Evolutionary conservation across 2,113 vertebrate genomes (phyloP).

Genomic region (Hippocampus mohnikei): DNA sequence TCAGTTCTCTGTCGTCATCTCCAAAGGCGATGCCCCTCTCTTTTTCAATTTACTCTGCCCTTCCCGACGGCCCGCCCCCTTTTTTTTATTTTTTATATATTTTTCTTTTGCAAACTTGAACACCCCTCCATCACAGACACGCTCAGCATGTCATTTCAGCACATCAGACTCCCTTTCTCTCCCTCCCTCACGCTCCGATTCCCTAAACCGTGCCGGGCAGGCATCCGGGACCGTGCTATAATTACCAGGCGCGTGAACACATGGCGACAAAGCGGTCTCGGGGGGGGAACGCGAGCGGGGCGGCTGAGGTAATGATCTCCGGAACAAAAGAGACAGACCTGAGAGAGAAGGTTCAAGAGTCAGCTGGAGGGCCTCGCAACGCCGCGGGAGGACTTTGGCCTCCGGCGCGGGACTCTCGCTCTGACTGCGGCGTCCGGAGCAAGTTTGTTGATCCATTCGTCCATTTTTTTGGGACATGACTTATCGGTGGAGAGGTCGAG

Average conservation of each 20-base stretch:
- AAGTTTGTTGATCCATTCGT: background rate
- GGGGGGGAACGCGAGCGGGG: conserved; percentile 43
- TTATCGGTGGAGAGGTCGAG: too few relatives aligned
- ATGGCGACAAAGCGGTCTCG: conserved; percentile 67
- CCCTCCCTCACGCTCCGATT: conserved; percentile 53
- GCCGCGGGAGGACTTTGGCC: conserved; percentile 73
- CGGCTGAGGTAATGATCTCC: conserved; percentile 66
- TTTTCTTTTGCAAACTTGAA: conserved; percentile 9
- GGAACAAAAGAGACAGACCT: conserved; percentile 68
- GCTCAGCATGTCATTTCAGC: conserved; percentile 15
- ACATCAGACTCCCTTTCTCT: conserved; percentile 27
- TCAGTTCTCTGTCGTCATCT: conserved; percentile 36
- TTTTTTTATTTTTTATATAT: conserved; percentile 25
- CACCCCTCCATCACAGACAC: background rate
- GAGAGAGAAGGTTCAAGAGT: conserved; percentile 73
- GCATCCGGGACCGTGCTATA: conserved; percentile 76
- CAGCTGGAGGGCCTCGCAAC: conserved; percentile 57
- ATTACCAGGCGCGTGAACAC: conserved; percentile 79
- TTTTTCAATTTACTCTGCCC: conserved; percentile 30
- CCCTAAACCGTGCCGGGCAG: conserved; percentile 72
- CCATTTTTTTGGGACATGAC: too few relatives aligned
- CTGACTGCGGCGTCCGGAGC: background rate
- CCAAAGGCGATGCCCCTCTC: conserved; percentile 50
- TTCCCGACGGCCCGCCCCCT: background rate
- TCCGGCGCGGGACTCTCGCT: conserved; percentile 38